Evolutionary conservation across 2,113 vertebrate species (phyloP).

Genomic region (Tamias sibiricus): DNA sequence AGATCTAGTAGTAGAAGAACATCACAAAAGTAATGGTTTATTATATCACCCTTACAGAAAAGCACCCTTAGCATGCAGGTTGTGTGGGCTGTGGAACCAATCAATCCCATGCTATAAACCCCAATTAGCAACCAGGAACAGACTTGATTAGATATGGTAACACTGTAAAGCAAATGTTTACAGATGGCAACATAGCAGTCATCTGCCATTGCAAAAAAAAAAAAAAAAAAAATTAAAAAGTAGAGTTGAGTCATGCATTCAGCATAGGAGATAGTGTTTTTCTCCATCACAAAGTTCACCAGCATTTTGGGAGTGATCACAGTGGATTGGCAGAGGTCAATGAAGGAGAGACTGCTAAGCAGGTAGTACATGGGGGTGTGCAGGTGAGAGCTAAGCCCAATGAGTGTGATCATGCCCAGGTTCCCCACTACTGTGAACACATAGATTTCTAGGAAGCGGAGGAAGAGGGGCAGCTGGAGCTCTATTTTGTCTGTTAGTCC

Average conservation of each 20-base stretch:
- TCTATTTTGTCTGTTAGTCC: background rate
- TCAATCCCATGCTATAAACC: too few species aligned
- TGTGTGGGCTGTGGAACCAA: too few species aligned
- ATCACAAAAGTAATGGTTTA: too few species aligned
- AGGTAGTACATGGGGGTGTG: background rate
- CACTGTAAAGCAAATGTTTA: background rate
- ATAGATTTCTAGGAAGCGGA: slow-evolving; percentile 7
- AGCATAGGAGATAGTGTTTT: background rate
- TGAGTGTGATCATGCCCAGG: slow-evolving; percentile 6
- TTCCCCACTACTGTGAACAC: background rate
- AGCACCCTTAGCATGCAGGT: too few species aligned
- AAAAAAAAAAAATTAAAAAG: too few species aligned
- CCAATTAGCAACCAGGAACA: background rate
- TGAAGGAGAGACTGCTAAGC: background rate
- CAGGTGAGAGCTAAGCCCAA: background rate
- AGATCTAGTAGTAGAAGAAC: too few species aligned
- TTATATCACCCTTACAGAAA: too few species aligned
- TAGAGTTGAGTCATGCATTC: background rate
- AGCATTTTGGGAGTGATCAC: background rate
- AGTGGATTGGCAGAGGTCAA: background rate
- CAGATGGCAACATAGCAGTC: background rate
- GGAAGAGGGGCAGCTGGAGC: background rate
- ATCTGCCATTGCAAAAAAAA: background rate
- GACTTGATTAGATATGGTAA: background rate
- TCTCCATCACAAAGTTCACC: background rate